phyloP scores from a whole-genome alignment of 1,140 invertebrate genomes.

The Drusus annulatus region DNA sequence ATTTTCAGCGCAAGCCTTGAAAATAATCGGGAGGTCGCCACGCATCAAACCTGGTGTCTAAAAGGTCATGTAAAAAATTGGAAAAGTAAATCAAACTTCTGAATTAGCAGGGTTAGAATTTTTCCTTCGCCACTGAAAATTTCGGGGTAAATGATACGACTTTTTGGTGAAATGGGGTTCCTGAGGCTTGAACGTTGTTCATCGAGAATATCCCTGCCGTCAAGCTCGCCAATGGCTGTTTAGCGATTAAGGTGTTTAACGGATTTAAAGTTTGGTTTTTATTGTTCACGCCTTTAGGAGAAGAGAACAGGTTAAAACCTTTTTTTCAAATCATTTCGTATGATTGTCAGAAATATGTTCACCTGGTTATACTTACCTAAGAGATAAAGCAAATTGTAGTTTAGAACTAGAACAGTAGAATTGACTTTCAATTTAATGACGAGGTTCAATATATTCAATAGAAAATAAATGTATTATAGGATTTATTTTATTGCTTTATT shows the following conservation, averaged over 20 bases:
- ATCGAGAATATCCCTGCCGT: neutral
- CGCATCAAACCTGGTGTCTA: neutral
- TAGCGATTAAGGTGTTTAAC: neutral
- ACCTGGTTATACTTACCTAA: too few relatives aligned
- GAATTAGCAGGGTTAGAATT: neutral
- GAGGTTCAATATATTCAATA: too few relatives aligned
- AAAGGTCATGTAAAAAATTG: too few relatives aligned
- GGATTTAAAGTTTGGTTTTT: conserved; percentile 16
- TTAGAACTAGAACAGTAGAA: too few relatives aligned
- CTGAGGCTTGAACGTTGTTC: neutral
- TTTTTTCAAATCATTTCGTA: too few relatives aligned
- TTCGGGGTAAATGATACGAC: too few relatives aligned
- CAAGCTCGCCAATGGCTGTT: conserved; percentile 1
- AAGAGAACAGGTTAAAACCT: too few relatives aligned
- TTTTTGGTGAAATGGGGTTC: neutral
- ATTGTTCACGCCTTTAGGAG: neutral
- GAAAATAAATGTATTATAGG: too few relatives aligned
- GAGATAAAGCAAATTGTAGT: too few relatives aligned
- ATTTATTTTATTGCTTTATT: too few relatives aligned
- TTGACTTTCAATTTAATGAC: too few relatives aligned
- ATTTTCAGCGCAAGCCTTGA: neutral
- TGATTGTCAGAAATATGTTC: too few relatives aligned
- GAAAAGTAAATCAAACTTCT: neutral
- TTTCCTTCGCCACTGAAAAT: neutral
- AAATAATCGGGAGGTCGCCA: conserved; percentile 5